Base-by-base conservation (phyloP, 2,797 vertebrate species). In the Anniella stebbinsi region DNA sequence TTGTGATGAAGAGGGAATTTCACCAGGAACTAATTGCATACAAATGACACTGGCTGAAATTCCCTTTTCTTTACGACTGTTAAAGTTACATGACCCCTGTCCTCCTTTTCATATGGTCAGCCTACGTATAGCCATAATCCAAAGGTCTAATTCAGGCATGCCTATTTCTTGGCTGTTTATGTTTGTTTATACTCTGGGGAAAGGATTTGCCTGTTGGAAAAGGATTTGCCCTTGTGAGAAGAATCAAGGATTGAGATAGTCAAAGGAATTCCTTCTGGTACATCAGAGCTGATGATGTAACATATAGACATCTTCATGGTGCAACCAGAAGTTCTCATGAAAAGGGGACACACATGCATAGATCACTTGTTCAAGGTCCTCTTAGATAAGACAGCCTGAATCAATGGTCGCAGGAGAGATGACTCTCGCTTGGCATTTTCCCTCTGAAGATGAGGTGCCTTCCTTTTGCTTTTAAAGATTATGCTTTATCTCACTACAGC, bases 401-500 rank as follows among this genome's bases (percentile, higher is more conserved):
- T 80, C 73, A 38, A 30, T 80, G 0, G 28, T 60, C 67, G 84
- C 17, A 28, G 41, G 75, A 60, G 63, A 2, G 17, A 15, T 38
- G 30, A 57, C 38, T 92, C 83, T 80, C 1, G 2, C 38, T 38
- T 77, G 38, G 36, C 45, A 80, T 17, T 66, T 23, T 9, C 18
- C 80, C 4, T 63, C 51, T 38, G 51, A 78, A 78, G 63, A 82
- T 30, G 51, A 91, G 84, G 84, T 28, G 17, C 88, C 33, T 83
- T 84, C 85, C 73, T 23, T 86, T 84, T 77, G 45, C 88, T 93
- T n/a, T 89, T 86, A 84, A 86, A 85, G 81, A 93, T 87, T 88
- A 70, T 63, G 90, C 41, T 86, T 87, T 87, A 33, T 86, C 60
- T 91, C 92, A 87, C 78, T 78, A 25, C 17, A 73, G 67, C 76